Evolutionary conservation across 2,113 vertebrate genomes (phyloP).

Genomic region (Amphiprion percula): DNA sequence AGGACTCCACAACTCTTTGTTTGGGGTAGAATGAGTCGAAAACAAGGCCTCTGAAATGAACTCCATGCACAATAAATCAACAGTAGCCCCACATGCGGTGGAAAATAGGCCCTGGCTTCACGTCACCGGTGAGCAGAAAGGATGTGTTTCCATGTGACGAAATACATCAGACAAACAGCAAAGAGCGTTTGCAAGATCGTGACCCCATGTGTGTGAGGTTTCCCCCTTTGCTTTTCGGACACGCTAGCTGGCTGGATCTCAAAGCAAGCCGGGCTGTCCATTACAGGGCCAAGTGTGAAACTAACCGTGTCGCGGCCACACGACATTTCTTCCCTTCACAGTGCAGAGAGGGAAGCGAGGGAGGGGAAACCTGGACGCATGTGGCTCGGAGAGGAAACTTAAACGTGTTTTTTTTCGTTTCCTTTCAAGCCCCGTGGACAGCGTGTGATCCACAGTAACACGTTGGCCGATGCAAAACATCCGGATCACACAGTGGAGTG

Average conservation of each 20-base stretch:
- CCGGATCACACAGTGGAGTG: slow-evolving; percentile 52
- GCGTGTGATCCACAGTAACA: slow-evolving; percentile 67
- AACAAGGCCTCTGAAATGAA: slow-evolving; percentile 60
- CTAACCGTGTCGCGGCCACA: slow-evolving; percentile 69
- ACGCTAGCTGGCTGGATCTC: slow-evolving; percentile 53
- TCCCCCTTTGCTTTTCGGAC: slow-evolving; percentile 33
- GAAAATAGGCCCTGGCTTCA: slow-evolving; percentile 2
- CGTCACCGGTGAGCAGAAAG: not conserved
- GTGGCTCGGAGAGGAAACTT: slow-evolving; percentile 69
- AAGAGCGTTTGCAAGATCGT: no score
- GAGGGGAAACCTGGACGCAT: slow-evolving; percentile 48
- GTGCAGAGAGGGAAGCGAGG: slow-evolving; percentile 5
- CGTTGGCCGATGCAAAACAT: slow-evolving; percentile 62
- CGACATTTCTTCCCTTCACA: slow-evolving; percentile 54
- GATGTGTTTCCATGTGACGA: not conserved
- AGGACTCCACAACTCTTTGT: slow-evolving; percentile 48
- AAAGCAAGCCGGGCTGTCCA: slow-evolving; percentile 49
- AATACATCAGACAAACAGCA: not conserved
- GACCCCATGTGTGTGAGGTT: no score
- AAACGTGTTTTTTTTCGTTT: not conserved
- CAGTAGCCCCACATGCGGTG: not conserved
- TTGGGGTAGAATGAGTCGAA: slow-evolving; percentile 51
- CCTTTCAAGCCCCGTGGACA: slow-evolving; percentile 25
- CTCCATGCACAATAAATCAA: slow-evolving; percentile 59
- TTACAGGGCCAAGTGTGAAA: slow-evolving; percentile 62